These are phyloP conservation scores for Acanthochromis polyacanthus DNA, from an alignment of 2,113 vertebrate genomes.

Conservation along the genomic window DNA sequence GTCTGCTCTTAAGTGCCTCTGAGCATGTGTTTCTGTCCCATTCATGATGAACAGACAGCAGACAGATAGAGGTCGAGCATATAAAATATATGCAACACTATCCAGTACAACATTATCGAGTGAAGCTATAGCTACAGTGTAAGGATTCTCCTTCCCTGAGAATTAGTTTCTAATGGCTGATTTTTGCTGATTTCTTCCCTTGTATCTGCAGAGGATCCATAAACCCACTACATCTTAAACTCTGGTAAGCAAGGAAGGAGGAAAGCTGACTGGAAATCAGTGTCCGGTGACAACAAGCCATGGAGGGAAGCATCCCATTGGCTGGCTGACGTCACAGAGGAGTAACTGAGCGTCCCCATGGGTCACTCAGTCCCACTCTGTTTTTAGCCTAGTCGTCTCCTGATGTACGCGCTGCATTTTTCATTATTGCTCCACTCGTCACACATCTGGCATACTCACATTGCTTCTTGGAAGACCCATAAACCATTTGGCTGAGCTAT, in stretches of 20 bases:
- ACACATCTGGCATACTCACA: neutral
- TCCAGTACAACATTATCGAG: no score
- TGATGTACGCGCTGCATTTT: conserved; percentile 44
- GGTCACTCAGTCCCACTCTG: conserved; percentile 20
- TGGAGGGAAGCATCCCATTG: conserved; percentile 10
- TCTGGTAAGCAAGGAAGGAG: neutral
- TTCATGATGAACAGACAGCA: conserved; percentile 5
- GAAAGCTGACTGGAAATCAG: conserved; percentile 9
- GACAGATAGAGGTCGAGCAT: neutral
- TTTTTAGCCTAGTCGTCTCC: conserved; percentile 50
- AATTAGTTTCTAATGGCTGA: no score
- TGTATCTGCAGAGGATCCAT: conserved; percentile 7
- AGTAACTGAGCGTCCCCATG: conserved; percentile 18
- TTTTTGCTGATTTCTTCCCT: neutral
- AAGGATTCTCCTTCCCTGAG: no score
- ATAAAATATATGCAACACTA: neutral
- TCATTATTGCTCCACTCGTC: conserved; percentile 7
- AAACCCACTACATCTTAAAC: neutral
- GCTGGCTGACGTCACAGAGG: conserved; percentile 47
- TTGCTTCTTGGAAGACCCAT: neutral
- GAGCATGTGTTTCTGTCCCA: conserved; percentile 15
- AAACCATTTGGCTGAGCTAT: neutral
- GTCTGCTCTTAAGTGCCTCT: conserved; percentile 52
- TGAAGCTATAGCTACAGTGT: no score
- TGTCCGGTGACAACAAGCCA: conserved; percentile 41